phyloP scores from a whole-genome alignment of 2,888 invertebrate genomes.

The Xylota segnis region DNA sequence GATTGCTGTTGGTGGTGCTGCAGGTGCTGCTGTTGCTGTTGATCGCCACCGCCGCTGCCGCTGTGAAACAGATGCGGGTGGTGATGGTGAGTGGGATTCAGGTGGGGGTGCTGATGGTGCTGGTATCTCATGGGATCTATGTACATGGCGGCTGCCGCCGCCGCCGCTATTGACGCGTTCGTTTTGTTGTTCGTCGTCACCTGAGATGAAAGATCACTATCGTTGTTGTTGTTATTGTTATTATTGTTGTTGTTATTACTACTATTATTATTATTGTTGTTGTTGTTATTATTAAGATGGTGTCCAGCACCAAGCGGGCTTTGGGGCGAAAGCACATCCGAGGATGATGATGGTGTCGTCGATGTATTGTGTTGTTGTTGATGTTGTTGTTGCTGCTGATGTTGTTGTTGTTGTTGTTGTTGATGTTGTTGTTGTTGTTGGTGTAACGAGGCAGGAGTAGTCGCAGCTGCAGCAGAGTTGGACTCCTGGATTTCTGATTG shows the following conservation, averaged over 20 bases:
- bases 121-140: slow-evolving; percentile 84
- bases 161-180: slow-evolving; percentile 84
- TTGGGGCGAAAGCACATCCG: slow-evolving; percentile 84
- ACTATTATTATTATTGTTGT: slow-evolving; percentile 80
- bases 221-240: slow-evolving; percentile 80
- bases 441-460: slow-evolving; percentile 83
- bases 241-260: slow-evolving; percentile 79
- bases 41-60: slow-evolving; percentile 80
- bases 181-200: slow-evolving; percentile 80
- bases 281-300: slow-evolving; percentile 76
- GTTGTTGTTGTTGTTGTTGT: slow-evolving; percentile 82
- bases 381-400: slow-evolving; percentile 82
- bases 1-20: slow-evolving; percentile 81
- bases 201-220: slow-evolving; percentile 81
- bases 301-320: slow-evolving; percentile 83
- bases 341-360: slow-evolving; percentile 84
- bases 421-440: slow-evolving; percentile 83
- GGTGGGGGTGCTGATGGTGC: slow-evolving; percentile 83
- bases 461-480: slow-evolving; percentile 85
- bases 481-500: slow-evolving; percentile 93
- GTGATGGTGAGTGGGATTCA: slow-evolving; percentile 80
- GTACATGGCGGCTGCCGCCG: slow-evolving; percentile 85
- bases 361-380: slow-evolving; percentile 81
- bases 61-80: slow-evolving; percentile 84
- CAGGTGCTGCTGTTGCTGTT: slow-evolving; percentile 79